phyloP scores from a whole-genome alignment of 1,140 invertebrate species.

The Nomia melanderi region DNA sequence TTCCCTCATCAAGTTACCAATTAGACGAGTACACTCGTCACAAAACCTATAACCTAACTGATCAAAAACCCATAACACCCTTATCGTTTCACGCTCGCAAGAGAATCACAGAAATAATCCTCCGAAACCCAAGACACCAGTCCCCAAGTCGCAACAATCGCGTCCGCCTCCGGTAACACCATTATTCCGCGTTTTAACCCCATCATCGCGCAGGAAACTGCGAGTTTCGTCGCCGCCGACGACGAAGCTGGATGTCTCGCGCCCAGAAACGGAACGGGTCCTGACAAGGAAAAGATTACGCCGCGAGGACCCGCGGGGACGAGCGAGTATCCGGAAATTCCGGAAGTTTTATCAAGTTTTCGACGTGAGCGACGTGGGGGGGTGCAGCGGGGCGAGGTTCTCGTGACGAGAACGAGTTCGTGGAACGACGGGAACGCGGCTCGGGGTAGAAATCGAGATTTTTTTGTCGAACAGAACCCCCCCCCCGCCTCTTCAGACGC shows the following conservation, averaged over 20 bases:
- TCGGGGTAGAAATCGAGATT: neutral
- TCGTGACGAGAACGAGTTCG: neutral
- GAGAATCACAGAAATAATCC: no score
- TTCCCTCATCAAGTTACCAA: no score
- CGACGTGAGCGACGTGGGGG: conserved; percentile 10
- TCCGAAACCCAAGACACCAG: no score
- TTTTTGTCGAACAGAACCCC: conserved; percentile 3
- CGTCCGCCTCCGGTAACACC: neutral
- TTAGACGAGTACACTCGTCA: no score
- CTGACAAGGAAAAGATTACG: conserved; percentile 54
- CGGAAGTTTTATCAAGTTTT: conserved; percentile 57
- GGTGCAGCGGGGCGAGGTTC: neutral
- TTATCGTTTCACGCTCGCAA: no score
- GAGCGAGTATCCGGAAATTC: conserved; percentile 37
- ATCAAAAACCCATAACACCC: no score
- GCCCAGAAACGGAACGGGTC: conserved; percentile 4
- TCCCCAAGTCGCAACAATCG: no score
- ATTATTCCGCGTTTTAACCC: conserved; percentile 17
- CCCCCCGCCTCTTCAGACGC: conserved; percentile 1
- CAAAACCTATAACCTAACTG: no score
- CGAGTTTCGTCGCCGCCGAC: neutral
- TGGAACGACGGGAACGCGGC: neutral
- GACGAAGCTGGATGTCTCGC: conserved; percentile 21
- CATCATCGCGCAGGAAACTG: neutral
- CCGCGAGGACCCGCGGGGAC: conserved; percentile 14